Percentiles rank a stretch among this genome's conserved stretches.
Evolutionary conservation across 2,888 invertebrate genomes (phyloP).

Genomic region (Synergus japonicus): DNA sequence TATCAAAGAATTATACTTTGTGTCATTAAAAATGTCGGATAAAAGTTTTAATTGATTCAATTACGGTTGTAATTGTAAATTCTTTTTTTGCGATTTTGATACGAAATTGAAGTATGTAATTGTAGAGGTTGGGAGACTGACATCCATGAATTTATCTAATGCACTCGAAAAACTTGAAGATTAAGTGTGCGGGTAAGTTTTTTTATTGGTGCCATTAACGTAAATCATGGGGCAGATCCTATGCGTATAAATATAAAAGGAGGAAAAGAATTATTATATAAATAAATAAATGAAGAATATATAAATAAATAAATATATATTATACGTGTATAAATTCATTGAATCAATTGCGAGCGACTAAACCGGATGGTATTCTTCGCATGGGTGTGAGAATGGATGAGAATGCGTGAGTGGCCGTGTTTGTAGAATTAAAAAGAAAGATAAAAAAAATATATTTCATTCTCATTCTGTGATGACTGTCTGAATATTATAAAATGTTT

Average conservation of each 20-base stretch:
- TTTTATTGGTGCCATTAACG: constrained; percentile 56
- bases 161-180: constrained; percentile 12
- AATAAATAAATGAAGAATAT: constrained; percentile 49
- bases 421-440: constrained; percentile 55
- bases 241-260: constrained; percentile 47
- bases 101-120: constrained; percentile 57
- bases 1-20: not conserved
- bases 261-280: constrained; percentile 41
- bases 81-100: constrained; percentile 28
- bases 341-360: constrained; percentile 60
- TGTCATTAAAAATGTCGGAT: not conserved
- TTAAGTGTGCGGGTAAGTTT: constrained; percentile 36
- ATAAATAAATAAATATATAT: constrained; percentile 51
- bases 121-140: constrained; percentile 24
- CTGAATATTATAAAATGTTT: constrained; percentile 68
- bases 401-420: constrained; percentile 61
- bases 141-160: constrained; percentile 37
- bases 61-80: not conserved
- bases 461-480: constrained; percentile 76
- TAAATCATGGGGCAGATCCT: constrained; percentile 33
- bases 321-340: constrained; percentile 57
- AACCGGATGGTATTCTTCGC: constrained; percentile 47
- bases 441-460: constrained; percentile 66
- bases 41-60: not conserved
- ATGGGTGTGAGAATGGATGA: constrained; percentile 43